phyloP scores from a whole-genome alignment of 2,888 invertebrate species.

The Plusia festucae region DNA sequence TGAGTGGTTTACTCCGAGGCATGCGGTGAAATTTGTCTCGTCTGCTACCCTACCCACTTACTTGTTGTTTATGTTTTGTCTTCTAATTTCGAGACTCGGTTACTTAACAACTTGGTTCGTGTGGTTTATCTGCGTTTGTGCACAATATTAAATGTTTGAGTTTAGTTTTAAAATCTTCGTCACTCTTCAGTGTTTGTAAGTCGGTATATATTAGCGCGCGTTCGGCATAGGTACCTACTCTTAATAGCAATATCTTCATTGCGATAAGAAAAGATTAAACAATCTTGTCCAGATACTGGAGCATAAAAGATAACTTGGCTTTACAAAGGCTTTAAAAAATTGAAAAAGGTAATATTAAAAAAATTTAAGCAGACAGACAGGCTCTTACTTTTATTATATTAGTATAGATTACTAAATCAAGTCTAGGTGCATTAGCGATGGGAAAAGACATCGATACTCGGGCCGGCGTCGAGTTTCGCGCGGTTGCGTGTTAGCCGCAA shows the following conservation, averaged over 20 bases:
- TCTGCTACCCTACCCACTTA: slow-evolving; percentile 60
- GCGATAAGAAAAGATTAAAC: background rate
- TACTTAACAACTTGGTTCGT: slow-evolving; percentile 52
- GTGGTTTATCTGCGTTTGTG: slow-evolving; percentile 52
- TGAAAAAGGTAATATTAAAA: no score
- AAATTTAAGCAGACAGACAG: slow-evolving; percentile 17
- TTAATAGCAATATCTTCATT: background rate
- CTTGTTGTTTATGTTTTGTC: slow-evolving; percentile 60
- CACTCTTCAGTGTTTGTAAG: slow-evolving; percentile 18
- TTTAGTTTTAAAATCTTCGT: slow-evolving; percentile 44
- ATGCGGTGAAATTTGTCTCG: slow-evolving; percentile 84
- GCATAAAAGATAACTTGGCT: no score
- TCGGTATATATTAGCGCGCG: slow-evolving; percentile 20
- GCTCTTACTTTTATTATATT: slow-evolving; percentile 50
- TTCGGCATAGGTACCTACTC: slow-evolving; percentile 22
- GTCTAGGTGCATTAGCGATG: slow-evolving; percentile 66
- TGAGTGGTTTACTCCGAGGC: slow-evolving; percentile 85
- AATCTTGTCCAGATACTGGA: no score
- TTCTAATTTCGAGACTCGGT: slow-evolving; percentile 59
- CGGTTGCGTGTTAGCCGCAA: slow-evolving; percentile 76
- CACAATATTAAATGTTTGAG: slow-evolving; percentile 55
- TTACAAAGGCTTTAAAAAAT: no score
- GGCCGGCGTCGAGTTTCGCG: slow-evolving; percentile 75
- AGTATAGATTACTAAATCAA: slow-evolving; percentile 59
- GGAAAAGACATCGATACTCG: slow-evolving; percentile 80